Conservation (phyloP, 2,888 invertebrate genomes). For the Lasioglossum lativentre region DNA sequence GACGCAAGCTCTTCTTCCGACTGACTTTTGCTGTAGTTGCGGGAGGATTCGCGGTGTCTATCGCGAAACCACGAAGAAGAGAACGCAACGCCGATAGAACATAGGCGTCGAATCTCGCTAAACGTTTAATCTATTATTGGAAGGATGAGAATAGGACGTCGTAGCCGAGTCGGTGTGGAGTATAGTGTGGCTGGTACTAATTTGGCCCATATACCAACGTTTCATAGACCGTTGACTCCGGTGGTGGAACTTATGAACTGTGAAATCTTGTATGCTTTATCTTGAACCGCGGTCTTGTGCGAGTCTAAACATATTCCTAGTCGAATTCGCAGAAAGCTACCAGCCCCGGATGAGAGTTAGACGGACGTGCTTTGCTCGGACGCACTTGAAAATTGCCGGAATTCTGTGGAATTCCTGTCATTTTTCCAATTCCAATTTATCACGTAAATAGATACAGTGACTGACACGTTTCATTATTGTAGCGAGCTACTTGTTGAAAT, state of each 20-base stretch:
- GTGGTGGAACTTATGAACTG: conserved; percentile 45
- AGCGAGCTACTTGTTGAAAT: not conserved
- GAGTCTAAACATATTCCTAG: not conserved
- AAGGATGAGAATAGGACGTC: conserved; percentile 68
- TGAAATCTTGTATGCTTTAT: conserved; percentile 51
- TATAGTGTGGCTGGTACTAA: conserved; percentile 52
- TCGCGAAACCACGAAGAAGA: conserved; percentile 12
- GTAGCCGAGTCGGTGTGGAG: conserved; percentile 42
- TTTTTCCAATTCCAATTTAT: not conserved
- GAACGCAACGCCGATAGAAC: conserved; percentile 36
- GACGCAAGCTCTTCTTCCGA: not conserved
- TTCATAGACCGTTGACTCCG: conserved; percentile 66
- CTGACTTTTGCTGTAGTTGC: not conserved
- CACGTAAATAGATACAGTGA: not conserved
- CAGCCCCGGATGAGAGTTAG: conserved; percentile 10
- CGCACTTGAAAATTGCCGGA: not conserved
- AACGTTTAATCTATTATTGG: conserved; percentile 72
- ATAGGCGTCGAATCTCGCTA: conserved; percentile 61
- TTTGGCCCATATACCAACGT: conserved; percentile 66
- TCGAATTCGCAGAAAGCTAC: conserved; percentile 7
- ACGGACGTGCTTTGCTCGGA: not conserved
- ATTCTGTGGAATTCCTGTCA: not conserved
- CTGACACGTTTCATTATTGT: not conserved
- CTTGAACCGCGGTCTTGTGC: conserved; percentile 12
- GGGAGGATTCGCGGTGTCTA: not conserved